Evolutionary conservation across 2,888 invertebrate genomes (phyloP), one percentile per base, ranked within the genome.

Genomic region (Ditylenchus weischeri): DNA sequence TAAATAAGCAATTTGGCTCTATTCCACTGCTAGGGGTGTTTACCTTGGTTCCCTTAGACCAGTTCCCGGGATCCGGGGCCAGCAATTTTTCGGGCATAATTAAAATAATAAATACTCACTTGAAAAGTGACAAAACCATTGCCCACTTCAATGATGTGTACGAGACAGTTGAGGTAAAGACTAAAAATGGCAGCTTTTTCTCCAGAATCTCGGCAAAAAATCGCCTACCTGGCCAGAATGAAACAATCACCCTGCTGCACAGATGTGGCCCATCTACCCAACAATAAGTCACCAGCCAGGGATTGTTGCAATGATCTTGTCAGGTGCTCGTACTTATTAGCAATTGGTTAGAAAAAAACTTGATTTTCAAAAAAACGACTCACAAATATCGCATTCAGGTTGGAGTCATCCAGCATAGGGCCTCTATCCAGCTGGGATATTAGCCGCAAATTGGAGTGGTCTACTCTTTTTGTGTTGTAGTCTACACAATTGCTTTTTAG

Each of bases 121-220:
- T 98, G 98, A 86, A 98, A 98, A 0, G 96, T 98, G 15, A 96
- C 93, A 69, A 96, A 87, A 0, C 98, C 96, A 83, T 99, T 99
- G 21, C 95, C 98, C 84, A 95, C 78, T 73, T 98, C 98, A 64
- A 98, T 91, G 57, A 98, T 90, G 83, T 99, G 98, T 5, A 98
- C 94, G 69, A 98, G 86, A 82, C 96, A 98, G 86, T 98, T 98
- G 47, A 99, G 87, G 84, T 95, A 95, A 85, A 96, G 96, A 0
- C 94, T 69, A 69, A 72, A n/a, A 54, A 54, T 54, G 10, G 5
- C 23, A 23, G 18, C 13, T 43, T 13, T 43, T 61, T 21, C 47
- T 10, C 63, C 21, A 29, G 47, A 70, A 21, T 19, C 23, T 54
- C 1, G 11, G 1, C 15, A 7, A 54, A 54, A 54, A 15, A 10